Evolutionary conservation across 2,888 invertebrate species (phyloP), one percentile per base, ranked within the genome.

Genomic region (Candidula unifasciata): DNA sequence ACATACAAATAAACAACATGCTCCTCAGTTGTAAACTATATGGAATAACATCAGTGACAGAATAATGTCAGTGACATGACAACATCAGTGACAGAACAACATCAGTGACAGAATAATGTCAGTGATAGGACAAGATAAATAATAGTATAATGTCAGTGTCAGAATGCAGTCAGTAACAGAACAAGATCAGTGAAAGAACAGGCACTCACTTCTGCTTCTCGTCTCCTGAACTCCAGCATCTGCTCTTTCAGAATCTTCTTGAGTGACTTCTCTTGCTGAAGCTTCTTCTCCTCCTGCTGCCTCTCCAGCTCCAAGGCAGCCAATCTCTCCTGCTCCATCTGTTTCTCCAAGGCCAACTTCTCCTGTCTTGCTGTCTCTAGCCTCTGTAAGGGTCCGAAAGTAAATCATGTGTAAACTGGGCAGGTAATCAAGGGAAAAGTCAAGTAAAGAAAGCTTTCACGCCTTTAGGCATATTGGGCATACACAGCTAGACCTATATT

Each of bases 201-300:
- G 24, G 3, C n/a, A 73, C 44, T 73, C 16, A 93, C 93, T 90
- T 93, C 93, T 69, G 82, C 86, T 84, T 93, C 93, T 77, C 91
- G 90, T n/a, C 89, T 88, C 81, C 89, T 91, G 21, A 93, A 87
- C 82, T 93, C 93, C 24, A 86, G 79, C 91, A 93, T 92, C 85
- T 93, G 93, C 54, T 91, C 89, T 68, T 88, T 85, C 5, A 90
- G 86, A 83, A 89, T 89, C 81, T 91, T 87, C 83, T 90, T 80
- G 6, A 84, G 6, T 3, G 84, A 74, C 52, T 84, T 88, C 86
- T 91, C 90, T 76, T 88, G 90, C 78, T 87, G 89, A 79, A 88
- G 81, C 77, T 90, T 87, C 73, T 90, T 91, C 80, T 87, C 87
- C 84, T 91, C 92, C 89, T 90, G 88, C 79, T 90, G 83, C 37